Percentiles rank a stretch among this genome's conserved stretches.
These are phyloP conservation scores for Zophobas morio DNA, from an alignment of 1,140 invertebrate species.

Conservation along the genomic window DNA sequence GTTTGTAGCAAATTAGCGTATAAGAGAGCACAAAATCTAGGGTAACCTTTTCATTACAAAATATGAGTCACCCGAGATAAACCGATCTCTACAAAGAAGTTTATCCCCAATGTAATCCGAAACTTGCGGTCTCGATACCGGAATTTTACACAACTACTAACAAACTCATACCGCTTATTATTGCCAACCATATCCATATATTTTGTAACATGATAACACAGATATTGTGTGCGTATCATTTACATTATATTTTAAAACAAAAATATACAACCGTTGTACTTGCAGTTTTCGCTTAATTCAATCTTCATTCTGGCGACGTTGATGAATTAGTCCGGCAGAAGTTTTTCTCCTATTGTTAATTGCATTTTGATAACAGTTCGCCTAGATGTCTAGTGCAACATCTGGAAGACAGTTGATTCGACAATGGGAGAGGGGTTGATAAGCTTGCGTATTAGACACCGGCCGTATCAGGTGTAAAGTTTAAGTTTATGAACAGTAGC, in stretches of 20 bases:
- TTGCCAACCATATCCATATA: conserved; percentile 42
- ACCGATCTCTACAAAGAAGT: conserved; percentile 44
- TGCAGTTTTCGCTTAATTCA: conserved; percentile 29
- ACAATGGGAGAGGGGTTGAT: conserved; percentile 44
- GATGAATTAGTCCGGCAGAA: conserved; percentile 19
- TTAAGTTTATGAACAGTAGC: conserved; percentile 34
- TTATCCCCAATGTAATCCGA: conserved; percentile 47
- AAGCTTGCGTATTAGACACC: conserved; percentile 44
- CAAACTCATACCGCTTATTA: conserved; percentile 45
- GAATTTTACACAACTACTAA: conserved; percentile 43
- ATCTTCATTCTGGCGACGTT: conserved; percentile 19
- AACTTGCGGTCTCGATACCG: conserved; percentile 46
- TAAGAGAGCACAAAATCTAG: conserved; percentile 42
- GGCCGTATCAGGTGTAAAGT: conserved; percentile 39
- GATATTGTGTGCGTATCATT: neutral
- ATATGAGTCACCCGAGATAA: conserved; percentile 40
- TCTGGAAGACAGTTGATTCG: conserved; percentile 36
- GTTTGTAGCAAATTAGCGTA: conserved; percentile 46
- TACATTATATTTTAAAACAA: conserved; percentile 17
- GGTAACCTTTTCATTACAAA: conserved; percentile 43
- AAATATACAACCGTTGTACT: neutral
- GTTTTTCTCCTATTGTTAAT: conserved; percentile 21
- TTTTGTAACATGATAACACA: conserved; percentile 47
- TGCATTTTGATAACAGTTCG: conserved; percentile 21
- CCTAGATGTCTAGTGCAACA: conserved; percentile 13